A percentile compares a stretch with the other conserved stretches of the same genome.
phyloP scores from a whole-genome alignment of 2,113 vertebrate genomes.

The Larimichthys polyactis region DNA sequence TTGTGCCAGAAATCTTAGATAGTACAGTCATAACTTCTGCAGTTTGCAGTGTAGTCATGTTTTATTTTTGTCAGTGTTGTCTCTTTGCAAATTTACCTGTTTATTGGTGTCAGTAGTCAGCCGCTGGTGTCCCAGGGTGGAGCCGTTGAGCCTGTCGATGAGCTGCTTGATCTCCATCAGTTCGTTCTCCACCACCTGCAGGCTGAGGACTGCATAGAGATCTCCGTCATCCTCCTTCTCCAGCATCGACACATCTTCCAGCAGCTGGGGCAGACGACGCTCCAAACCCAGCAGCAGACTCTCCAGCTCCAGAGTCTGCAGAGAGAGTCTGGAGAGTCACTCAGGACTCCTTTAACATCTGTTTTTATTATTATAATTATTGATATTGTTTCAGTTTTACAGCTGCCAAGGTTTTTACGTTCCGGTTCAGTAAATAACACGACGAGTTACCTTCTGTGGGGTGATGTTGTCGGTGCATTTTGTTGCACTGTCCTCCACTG shows the following conservation, averaged over 20 bases:
- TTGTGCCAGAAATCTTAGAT: too few relatives aligned
- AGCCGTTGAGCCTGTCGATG: slow-evolving; percentile 73
- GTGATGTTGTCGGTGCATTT: slow-evolving; percentile 70
- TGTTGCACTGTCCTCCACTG: slow-evolving; percentile 13
- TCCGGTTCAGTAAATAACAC: neutral
- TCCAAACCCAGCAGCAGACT: slow-evolving; percentile 74
- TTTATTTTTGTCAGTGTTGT: neutral
- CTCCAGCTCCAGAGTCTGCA: slow-evolving; percentile 67
- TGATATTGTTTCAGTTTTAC: neutral
- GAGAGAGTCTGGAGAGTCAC: neutral
- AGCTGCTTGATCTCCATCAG: slow-evolving; percentile 71
- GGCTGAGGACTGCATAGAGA: slow-evolving; percentile 76
- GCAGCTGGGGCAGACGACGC: slow-evolving; percentile 71
- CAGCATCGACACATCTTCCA: slow-evolving; percentile 60
- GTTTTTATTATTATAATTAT: too few relatives aligned
- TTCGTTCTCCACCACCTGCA: slow-evolving; percentile 80
- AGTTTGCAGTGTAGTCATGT: neutral
- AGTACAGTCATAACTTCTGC: neutral
- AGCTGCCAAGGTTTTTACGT: neutral
- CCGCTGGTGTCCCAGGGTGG: slow-evolving; percentile 7
- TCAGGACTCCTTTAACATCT: neutral
- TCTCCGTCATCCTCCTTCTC: slow-evolving; percentile 78
- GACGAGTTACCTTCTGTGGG: slow-evolving; percentile 65
- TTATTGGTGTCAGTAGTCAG: neutral
- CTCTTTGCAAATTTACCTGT: slow-evolving; percentile 58